Percentiles rank a stretch among this genome's conserved stretches.
Evolutionary conservation across 2,113 vertebrate genomes (phyloP).

Genomic region (Rhinoderma darwinii): DNA sequence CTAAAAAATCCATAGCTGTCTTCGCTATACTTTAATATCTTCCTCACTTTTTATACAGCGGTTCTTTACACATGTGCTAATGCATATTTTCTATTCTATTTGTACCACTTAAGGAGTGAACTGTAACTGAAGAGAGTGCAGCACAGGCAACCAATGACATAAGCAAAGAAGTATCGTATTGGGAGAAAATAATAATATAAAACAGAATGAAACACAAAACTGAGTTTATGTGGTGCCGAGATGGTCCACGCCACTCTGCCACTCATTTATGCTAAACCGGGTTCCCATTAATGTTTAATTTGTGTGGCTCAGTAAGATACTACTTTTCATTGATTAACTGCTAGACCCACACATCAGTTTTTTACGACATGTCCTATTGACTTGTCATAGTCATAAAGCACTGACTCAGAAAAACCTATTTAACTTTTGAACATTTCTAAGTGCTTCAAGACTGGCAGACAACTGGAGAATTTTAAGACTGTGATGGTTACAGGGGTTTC

Average conservation of each 20-base stretch:
- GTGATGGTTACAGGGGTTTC: background rate
- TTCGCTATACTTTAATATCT: background rate
- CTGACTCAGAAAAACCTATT: background rate
- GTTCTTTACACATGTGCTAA: background rate
- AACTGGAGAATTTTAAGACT: background rate
- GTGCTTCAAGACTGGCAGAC: background rate
- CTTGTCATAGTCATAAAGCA: background rate
- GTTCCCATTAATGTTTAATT: background rate
- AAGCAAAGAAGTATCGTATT: background rate
- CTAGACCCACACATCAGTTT: background rate
- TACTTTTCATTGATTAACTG: background rate
- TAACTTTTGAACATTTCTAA: background rate
- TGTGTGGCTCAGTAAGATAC: background rate
- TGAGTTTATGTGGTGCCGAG: background rate
- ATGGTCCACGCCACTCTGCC: background rate
- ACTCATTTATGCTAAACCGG: background rate
- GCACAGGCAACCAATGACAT: background rate
- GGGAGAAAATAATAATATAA: background rate
- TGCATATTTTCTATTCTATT: conserved; percentile 22
- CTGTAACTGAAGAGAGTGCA: background rate
- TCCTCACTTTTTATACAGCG: background rate
- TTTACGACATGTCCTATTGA: background rate
- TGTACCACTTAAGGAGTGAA: background rate
- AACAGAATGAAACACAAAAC: background rate
- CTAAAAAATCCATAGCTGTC: background rate